Base-by-base conservation (phyloP, 2,888 invertebrate species). In the Leucophora obtusa region DNA sequence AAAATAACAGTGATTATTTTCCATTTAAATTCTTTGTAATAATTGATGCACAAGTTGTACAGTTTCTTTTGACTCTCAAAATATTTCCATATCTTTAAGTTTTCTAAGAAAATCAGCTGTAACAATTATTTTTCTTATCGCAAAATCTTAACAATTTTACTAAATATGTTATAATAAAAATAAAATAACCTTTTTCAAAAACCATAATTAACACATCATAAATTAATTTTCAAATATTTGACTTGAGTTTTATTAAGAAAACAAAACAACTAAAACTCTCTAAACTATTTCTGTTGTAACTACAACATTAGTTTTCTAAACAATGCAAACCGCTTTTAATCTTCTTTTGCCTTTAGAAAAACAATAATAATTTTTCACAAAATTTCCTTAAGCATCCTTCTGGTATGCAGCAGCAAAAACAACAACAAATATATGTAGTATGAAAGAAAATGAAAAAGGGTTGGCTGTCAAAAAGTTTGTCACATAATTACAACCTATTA, bases 401-500 rank as follows among this genome's bases (percentile, higher is more conserved):
- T 65, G 62, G 15, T 21, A 24, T 15, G 33, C 21, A 58, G 63
- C 47, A 35, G 43, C 17, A 50, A 35, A 11, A 17, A 18, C 21
- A n/a, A 11, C 8, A 28, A n/a, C n/a, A n/a, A n/a, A n/a, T n/a
- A n/a, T 54, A 35, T 10, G 2, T 21, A 17, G 43, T 47, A 15
- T 43, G 33, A 43, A 60, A 78, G 83, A 84, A 84, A 83, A 80
- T 83, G 82, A 85, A 83, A 84, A 84, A 85, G 85, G 85, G 84
- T 85, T 85, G 84, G 79, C 83, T 83, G 83, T 83, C 83, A 82
- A 82, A 83, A 84, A 82, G 81, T 81, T 84, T 84, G 84, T 84
- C 84, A 84, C 84, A 83, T 84, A 83, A 84, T 84, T 84, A 84
- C 83, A 83, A 83, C 77, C 83, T 82, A 84, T 84, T 84, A 84